Evolutionary conservation across 2,888 invertebrate genomes (phyloP).

Genomic region (Isotomurus palustris): DNA sequence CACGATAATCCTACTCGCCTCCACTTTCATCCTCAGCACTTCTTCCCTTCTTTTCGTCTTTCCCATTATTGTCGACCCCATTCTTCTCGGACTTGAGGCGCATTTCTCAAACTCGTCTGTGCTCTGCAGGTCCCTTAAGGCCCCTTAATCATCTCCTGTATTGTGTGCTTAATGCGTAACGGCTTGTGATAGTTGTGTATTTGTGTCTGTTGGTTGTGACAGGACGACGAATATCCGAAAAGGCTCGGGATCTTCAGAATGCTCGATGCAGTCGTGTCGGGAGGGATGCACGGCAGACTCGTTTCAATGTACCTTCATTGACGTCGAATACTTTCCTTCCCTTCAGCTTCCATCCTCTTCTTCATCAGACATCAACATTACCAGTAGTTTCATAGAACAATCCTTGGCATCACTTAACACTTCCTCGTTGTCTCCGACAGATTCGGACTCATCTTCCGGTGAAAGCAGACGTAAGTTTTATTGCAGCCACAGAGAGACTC

Average conservation of each 20-base stretch:
- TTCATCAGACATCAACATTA: background rate
- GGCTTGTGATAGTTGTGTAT: background rate
- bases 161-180: background rate
- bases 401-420: background rate
- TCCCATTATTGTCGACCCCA: slow-evolving; percentile 65
- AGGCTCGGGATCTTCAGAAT: slow-evolving; percentile 64
- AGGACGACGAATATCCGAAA: slow-evolving; percentile 41
- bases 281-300: slow-evolving; percentile 78
- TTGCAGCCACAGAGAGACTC: no score
- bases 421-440: background rate
- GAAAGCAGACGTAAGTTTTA: no score
- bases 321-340: slow-evolving; percentile 56
- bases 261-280: slow-evolving; percentile 73
- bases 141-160: background rate
- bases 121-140: slow-evolving; percentile 31
- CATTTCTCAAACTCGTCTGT: slow-evolving; percentile 37
- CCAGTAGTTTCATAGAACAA: background rate
- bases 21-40: slow-evolving; percentile 66
- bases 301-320: slow-evolving; percentile 64
- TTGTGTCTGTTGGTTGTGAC: background rate
- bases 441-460: background rate
- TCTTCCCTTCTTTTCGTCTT: slow-evolving; percentile 68
- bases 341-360: background rate
- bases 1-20: slow-evolving; percentile 64
- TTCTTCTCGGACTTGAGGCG: slow-evolving; percentile 41